Percentiles rank a stretch among this genome's conserved stretches.
Conservation (phyloP, 2,113 vertebrate genomes). For the Cervus canadensis region DNA sequence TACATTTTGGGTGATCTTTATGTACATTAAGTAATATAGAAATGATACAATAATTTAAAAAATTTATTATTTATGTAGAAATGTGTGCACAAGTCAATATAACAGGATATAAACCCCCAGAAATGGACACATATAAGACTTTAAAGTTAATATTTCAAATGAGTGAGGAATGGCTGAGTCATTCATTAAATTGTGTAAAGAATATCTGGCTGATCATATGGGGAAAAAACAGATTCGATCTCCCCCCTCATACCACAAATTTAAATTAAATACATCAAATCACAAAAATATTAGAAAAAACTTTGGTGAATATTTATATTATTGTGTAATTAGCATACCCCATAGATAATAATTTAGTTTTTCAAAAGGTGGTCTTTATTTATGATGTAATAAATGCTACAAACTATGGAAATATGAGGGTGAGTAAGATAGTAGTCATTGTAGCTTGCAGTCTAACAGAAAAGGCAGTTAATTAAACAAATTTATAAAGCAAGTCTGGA, state of each 20-base stretch:
- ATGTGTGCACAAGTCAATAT: not conserved
- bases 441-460: not conserved
- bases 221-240: not conserved
- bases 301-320: not conserved
- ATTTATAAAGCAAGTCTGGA: not conserved
- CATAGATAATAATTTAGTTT: not conserved
- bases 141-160: not conserved
- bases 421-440: not conserved
- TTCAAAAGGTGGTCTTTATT: not conserved
- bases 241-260: not conserved
- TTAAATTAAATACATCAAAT: not conserved
- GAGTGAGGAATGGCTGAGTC: not conserved
- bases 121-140: not conserved
- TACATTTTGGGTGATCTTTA: not conserved
- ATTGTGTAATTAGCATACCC: not conserved
- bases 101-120: not conserved
- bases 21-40: not conserved
- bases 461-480: not conserved
- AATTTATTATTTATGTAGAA: not conserved
- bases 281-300: not conserved
- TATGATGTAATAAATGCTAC: not conserved
- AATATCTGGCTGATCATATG: not conserved
- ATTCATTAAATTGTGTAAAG: not conserved
- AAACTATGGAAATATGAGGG: not conserved
- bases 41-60: not conserved